Percentiles rank a stretch among this genome's conserved stretches.
Conservation (phyloP, 2,797 vertebrate species). For the Geotria australis region DNA sequence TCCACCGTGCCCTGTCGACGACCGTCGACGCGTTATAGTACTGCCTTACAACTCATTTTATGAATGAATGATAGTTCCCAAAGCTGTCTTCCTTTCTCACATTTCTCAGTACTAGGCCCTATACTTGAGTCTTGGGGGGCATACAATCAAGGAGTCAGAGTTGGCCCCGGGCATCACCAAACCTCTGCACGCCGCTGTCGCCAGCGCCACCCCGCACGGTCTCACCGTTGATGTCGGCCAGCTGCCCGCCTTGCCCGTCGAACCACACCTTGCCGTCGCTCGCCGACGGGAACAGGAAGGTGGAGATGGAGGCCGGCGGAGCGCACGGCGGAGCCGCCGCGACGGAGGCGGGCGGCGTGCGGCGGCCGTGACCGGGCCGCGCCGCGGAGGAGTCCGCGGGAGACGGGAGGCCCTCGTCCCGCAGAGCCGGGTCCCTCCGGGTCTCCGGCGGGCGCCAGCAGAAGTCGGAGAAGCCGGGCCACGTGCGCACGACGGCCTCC, state of each 20-base stretch:
- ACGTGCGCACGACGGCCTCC: slow-evolving; percentile 65
- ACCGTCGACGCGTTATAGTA: too few relatives aligned
- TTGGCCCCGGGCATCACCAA: too few relatives aligned
- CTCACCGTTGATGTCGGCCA: slow-evolving; percentile 73
- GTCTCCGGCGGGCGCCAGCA: slow-evolving; percentile 87
- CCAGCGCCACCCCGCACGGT: too few relatives aligned
- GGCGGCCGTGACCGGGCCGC: background rate
- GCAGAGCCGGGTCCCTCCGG: slow-evolving; percentile 54
- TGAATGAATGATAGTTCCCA: too few relatives aligned
- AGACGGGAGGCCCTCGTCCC: slow-evolving; percentile 6
- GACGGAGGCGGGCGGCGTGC: background rate
- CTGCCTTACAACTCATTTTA: too few relatives aligned
- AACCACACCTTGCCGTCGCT: slow-evolving; percentile 78
- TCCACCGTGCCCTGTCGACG: too few relatives aligned
- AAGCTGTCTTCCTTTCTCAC: too few relatives aligned
- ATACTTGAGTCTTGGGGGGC: too few relatives aligned
- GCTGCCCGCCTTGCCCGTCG: slow-evolving; percentile 77
- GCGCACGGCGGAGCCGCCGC: slow-evolving; percentile 21
- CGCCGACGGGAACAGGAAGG: slow-evolving; percentile 85
- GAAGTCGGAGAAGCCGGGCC: slow-evolving; percentile 62
- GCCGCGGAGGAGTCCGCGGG: slow-evolving; percentile 20
- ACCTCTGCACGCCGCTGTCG: too few relatives aligned
- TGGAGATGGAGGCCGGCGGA: slow-evolving; percentile 72
- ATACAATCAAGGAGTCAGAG: too few relatives aligned
- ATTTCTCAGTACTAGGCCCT: too few relatives aligned